Evolutionary conservation across 1,140 invertebrate species (phyloP), one percentile per base, ranked within the genome.

Genomic region (Ruditapes philippinarum): DNA sequence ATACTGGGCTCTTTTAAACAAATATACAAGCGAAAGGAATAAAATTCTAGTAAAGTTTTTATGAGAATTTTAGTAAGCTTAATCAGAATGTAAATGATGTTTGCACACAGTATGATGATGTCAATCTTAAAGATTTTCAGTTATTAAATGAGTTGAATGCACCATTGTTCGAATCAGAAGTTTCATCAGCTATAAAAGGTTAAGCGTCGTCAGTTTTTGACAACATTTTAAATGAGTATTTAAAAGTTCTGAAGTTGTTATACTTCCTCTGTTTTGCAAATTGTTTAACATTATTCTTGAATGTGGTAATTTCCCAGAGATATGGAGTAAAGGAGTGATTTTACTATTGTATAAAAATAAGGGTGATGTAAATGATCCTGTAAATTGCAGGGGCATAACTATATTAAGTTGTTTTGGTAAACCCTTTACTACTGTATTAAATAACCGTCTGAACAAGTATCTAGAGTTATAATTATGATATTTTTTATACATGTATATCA

Each of bases 381-480:
- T 65, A 9, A 79, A 79, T 28, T 57, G 57, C 28, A 31, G 25
- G 31, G 33, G 2, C 11, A 54, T 79, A 40, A 65, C 57, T 65
- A 65, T 82, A 9, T 19, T 82, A 65, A 68, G 57, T 19, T 82
- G 54, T 25, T 65, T 62, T 40, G 79, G 79, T 12, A 82, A 82
- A 65, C 33, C 42, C 3, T 62, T 82, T 45, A 45, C 79, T 1
- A 33, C 54, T 28, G 25, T 82, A 17, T 33, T 25, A 14, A 82
- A 82, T 28, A 65, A 62, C 42, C 33, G 79, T 36, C 36, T 65
- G 1, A 82, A 33, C n/a, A 28, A 31, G 12, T 28, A n/a, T 65
- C 31, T 68, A 38, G 54, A 31, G 25, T 7, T 2, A 79, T n/a
- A n/a, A n/a, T n/a, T 31, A 73, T n/a, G 17, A 73, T 51, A 11